A percentile compares a stretch with the other conserved stretches of the same genome.
Conservation (phyloP, 1,140 invertebrate genomes). For the Zaprionus ornatus region DNA sequence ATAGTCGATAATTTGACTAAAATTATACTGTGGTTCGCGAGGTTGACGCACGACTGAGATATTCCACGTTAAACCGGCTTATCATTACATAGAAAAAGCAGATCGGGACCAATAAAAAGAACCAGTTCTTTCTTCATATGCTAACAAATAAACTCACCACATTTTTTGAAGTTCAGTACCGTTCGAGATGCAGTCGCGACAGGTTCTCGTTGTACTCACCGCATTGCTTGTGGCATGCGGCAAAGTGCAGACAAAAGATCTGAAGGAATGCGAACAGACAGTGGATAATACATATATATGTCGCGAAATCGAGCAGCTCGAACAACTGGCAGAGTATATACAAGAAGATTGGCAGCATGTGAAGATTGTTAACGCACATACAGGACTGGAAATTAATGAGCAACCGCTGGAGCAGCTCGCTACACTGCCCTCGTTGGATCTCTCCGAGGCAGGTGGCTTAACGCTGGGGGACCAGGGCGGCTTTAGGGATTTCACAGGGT, state of each 20-base stretch:
- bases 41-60: no score
- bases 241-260: constrained; percentile 39
- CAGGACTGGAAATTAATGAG: constrained; percentile 38
- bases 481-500: constrained; percentile 37
- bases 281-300: constrained; percentile 32
- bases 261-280: constrained; percentile 57
- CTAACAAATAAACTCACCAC: constrained; percentile 51
- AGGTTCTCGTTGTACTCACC: constrained; percentile 35
- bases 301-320: constrained; percentile 59
- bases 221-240: not conserved
- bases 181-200: constrained; percentile 40
- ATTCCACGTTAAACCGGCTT: no score
- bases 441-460: constrained; percentile 52
- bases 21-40: no score
- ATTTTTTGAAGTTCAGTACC: constrained; percentile 28
- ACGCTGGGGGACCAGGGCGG: constrained; percentile 39
- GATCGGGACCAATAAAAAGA: constrained; percentile 46
- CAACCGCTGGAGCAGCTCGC: constrained; percentile 20
- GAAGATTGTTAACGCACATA: constrained; percentile 46
- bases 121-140: constrained; percentile 43
- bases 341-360: constrained; percentile 27
- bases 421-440: constrained; percentile 35
- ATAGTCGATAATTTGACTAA: no score
- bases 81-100: not conserved
- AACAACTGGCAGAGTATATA: constrained; percentile 47